Percentiles rank a stretch among this genome's conserved stretches.
phyloP scores from a whole-genome alignment of 2,797 vertebrate species.

The Chaetophractus vellerosus region DNA sequence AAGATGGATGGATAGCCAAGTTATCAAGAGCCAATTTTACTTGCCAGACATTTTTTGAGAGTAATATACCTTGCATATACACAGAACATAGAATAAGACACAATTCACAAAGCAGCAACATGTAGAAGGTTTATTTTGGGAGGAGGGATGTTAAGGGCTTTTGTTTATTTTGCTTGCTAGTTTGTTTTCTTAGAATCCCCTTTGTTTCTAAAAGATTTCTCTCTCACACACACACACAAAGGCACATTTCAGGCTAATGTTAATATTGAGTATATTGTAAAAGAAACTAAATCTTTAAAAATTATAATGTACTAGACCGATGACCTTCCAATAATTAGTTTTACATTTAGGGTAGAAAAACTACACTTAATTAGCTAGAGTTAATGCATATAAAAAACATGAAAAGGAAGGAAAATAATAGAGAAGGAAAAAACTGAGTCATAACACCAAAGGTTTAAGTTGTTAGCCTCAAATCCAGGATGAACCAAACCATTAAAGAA shows the following conservation, averaged over 20 bases:
- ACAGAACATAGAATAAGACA: background rate
- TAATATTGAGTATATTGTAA: background rate
- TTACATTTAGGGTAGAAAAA: background rate
- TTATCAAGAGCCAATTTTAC: background rate
- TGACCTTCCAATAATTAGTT: background rate
- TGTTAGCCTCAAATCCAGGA: background rate
- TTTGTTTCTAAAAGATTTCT: conserved; percentile 4
- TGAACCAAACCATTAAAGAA: background rate
- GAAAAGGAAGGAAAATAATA: background rate
- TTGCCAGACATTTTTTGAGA: background rate
- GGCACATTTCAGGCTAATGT: background rate
- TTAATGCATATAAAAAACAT: background rate
- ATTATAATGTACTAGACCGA: background rate
- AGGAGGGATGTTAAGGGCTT: background rate
- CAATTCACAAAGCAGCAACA: background rate
- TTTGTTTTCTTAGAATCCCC: background rate
- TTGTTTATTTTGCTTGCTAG: background rate
- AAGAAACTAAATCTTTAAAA: background rate
- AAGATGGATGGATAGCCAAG: background rate
- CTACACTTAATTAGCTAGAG: background rate
- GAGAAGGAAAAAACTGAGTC: background rate
- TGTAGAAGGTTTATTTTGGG: background rate
- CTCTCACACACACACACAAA: background rate
- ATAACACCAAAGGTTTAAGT: background rate
- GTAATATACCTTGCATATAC: background rate